Evolutionary conservation across 2,113 vertebrate species (phyloP).

Genomic region (Microtus oregoni): DNA sequence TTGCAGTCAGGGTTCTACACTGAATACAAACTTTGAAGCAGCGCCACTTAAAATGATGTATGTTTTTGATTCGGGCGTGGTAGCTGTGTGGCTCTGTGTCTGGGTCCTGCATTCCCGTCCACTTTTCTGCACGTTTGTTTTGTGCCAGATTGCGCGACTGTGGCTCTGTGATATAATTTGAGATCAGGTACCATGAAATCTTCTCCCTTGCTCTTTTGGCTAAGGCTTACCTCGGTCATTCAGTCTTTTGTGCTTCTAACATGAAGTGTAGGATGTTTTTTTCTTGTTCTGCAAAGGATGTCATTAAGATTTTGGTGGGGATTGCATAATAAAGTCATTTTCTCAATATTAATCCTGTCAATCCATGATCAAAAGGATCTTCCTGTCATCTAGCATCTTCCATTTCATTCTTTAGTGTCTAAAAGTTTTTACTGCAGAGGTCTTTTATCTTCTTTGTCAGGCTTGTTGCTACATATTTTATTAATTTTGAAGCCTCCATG

Average conservation of each 20-base stretch:
- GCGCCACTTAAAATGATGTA: neutral
- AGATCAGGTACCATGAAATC: neutral
- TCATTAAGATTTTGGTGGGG: neutral
- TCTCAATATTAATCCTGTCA: neutral
- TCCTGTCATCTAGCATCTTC: neutral
- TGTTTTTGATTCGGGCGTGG: neutral
- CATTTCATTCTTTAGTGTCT: neutral
- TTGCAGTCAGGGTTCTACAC: accelerated
- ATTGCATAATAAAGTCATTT: neutral
- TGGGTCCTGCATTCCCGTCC: neutral
- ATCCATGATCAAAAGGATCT: neutral
- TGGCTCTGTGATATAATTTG: neutral
- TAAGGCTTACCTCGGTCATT: neutral
- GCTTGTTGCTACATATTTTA: neutral
- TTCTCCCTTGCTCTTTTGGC: neutral
- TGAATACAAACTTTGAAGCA: neutral
- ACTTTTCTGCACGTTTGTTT: neutral
- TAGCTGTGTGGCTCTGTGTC: neutral
- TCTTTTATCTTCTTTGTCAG: neutral
- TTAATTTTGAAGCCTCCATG: neutral
- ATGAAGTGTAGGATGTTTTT: neutral
- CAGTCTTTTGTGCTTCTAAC: neutral
- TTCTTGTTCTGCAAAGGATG: neutral
- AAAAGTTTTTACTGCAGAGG: neutral
- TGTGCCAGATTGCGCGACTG: neutral